Conservation (phyloP, 2,113 vertebrate genomes). For the Ancistrus triradiatus region DNA sequence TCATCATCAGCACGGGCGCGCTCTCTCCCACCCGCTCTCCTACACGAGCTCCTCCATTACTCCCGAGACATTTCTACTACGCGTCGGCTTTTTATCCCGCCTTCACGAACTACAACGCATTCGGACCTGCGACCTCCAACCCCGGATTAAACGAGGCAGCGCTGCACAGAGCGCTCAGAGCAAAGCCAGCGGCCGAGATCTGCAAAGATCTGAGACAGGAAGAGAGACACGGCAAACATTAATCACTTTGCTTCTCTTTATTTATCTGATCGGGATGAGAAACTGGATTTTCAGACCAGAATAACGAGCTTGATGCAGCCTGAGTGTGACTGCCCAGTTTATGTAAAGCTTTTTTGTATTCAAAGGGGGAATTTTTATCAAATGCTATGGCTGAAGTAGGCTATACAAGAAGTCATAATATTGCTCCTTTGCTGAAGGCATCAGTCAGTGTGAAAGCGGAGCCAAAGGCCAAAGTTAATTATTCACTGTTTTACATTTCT, state of each 20-base stretch:
- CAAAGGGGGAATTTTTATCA: slow-evolving; percentile 19
- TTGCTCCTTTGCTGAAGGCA: slow-evolving; percentile 17
- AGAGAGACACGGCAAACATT: slow-evolving; percentile 81
- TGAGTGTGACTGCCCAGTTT: not conserved
- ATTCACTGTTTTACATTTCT: slow-evolving; percentile 19
- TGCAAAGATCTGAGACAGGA: slow-evolving; percentile 82
- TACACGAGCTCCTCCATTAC: slow-evolving; percentile 70
- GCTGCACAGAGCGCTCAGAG: slow-evolving; percentile 76
- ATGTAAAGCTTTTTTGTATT: slow-evolving; percentile 29
- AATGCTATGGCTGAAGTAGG: slow-evolving; percentile 4
- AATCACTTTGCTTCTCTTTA: slow-evolving; percentile 54
- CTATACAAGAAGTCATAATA: slow-evolving; percentile 19
- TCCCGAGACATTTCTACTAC: slow-evolving; percentile 83
- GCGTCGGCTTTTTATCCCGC: slow-evolving; percentile 79
- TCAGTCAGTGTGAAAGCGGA: slow-evolving; percentile 6
- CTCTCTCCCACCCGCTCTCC: slow-evolving; percentile 68
- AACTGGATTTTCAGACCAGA: slow-evolving; percentile 6
- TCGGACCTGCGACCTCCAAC: slow-evolving; percentile 59
- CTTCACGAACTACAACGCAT: slow-evolving; percentile 82
- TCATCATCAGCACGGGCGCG: slow-evolving; percentile 49
- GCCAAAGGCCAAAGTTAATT: slow-evolving; percentile 41
- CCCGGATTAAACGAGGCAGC: slow-evolving; percentile 84
- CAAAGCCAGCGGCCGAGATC: slow-evolving; percentile 73
- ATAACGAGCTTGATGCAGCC: not conserved
- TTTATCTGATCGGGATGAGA: slow-evolving; percentile 5